Evolutionary conservation across 2,888 invertebrate species (phyloP).

Genomic region (Mycalesis mineus): DNA sequence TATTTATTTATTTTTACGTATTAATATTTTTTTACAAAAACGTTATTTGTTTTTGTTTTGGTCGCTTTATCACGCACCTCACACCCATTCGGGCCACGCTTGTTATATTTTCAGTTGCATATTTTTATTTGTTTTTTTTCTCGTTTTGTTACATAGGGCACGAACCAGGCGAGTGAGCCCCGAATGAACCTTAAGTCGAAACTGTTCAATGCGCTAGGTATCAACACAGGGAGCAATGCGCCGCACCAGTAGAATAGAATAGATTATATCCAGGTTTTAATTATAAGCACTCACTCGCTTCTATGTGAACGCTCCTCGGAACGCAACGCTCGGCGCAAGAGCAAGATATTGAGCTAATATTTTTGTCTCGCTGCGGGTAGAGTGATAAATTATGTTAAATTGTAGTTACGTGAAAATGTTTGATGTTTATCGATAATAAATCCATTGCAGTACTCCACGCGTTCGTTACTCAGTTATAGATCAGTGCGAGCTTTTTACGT

Average conservation of each 20-base stretch:
- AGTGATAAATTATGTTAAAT: too few relatives aligned
- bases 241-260: conserved; percentile 62
- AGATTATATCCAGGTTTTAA: conserved; percentile 37
- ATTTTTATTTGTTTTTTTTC: conserved; percentile 64
- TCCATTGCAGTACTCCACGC: too few relatives aligned
- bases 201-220: conserved; percentile 90
- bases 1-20: background rate
- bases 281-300: conserved; percentile 40
- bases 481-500: too few relatives aligned
- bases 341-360: conserved; percentile 9
- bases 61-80: background rate
- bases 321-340: background rate
- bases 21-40: background rate
- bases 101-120: conserved; percentile 45
- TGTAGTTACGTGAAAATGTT: too few relatives aligned
- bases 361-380: too few relatives aligned
- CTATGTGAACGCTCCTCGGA: conserved; percentile 31
- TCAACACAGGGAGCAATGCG: conserved; percentile 80
- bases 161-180: conserved; percentile 83
- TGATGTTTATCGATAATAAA: too few relatives aligned
- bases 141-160: conserved; percentile 77
- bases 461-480: too few relatives aligned
- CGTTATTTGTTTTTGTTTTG: background rate
- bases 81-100: conserved; percentile 6
- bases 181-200: conserved; percentile 90